Conservation (phyloP, 2,113 vertebrate species). For the Oceanodroma tethys region DNA sequence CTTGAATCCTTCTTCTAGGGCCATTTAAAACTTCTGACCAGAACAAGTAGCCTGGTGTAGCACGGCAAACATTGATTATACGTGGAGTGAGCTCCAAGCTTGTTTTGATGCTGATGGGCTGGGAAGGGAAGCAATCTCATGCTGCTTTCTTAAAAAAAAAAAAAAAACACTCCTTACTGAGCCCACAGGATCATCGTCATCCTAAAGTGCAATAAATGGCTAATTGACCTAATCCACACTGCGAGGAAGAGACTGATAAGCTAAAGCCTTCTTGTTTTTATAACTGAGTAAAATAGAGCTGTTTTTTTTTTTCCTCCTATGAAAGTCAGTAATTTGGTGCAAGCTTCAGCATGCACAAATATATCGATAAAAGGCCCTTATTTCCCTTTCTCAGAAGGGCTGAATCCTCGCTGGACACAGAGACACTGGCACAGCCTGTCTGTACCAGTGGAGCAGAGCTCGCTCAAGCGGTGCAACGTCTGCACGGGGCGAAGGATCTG, state of each 20-base stretch:
- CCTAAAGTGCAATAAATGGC: conserved; percentile 7
- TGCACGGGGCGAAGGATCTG: neutral
- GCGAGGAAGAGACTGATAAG: neutral
- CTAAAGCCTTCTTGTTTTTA: neutral
- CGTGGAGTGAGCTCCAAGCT: neutral
- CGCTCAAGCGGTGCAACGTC: neutral
- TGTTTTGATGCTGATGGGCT: neutral
- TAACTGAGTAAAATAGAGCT: neutral
- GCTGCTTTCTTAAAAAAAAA: neutral
- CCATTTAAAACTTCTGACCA: neutral
- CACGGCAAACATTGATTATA: neutral
- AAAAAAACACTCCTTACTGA: neutral
- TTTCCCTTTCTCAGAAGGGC: neutral
- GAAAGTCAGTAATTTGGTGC: neutral
- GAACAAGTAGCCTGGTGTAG: neutral
- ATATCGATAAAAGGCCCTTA: neutral
- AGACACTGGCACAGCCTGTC: neutral
- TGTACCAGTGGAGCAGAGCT: neutral
- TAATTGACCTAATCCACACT: conserved; percentile 14
- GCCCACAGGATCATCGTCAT: neutral
- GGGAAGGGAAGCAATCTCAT: neutral
- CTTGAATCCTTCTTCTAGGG: neutral
- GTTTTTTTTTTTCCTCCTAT: neutral
- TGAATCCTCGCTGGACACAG: neutral
- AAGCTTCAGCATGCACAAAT: neutral